Evolutionary conservation across 2,888 invertebrate genomes (phyloP).

Genomic region (Pinctada fucata): DNA sequence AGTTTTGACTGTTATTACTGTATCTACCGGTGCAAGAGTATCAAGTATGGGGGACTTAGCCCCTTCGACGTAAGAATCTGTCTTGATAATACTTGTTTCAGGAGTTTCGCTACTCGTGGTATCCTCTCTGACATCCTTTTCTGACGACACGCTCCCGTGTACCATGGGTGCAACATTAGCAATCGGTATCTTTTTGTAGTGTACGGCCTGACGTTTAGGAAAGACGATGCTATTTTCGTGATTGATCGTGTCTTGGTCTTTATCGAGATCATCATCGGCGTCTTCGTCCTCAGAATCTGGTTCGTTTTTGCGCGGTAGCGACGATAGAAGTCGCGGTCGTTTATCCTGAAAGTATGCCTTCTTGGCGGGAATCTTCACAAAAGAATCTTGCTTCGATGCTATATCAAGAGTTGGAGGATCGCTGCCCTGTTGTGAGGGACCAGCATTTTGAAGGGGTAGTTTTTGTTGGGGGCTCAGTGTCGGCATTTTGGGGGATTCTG

Average conservation of each 20-base stretch:
- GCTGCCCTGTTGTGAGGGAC: constrained; percentile 46
- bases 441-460: constrained; percentile 40
- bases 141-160: constrained; percentile 14
- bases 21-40: neutral
- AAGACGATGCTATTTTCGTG: constrained; percentile 28
- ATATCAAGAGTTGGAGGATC: constrained; percentile 67
- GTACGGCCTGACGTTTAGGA: constrained; percentile 24
- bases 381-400: constrained; percentile 11
- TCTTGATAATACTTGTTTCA: neutral
- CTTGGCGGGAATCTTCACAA: neutral
- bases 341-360: constrained; percentile 2
- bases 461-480: constrained; percentile 70
- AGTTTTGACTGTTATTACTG: neutral
- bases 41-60: neutral
- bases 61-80: neutral
- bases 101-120: neutral
- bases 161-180: constrained; percentile 50
- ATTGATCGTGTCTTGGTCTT: constrained; percentile 44
- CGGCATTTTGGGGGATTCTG: constrained; percentile 72
- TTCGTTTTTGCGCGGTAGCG: constrained; percentile 12
- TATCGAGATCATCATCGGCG: constrained; percentile 36
- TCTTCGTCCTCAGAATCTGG: constrained; percentile 23
- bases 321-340: constrained; percentile 17
- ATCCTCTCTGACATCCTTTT: constrained; percentile 6
- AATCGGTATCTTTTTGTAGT: constrained; percentile 41